phyloP scores from a whole-genome alignment of 1,140 invertebrate species.

The Acromyrmex charruanus region DNA sequence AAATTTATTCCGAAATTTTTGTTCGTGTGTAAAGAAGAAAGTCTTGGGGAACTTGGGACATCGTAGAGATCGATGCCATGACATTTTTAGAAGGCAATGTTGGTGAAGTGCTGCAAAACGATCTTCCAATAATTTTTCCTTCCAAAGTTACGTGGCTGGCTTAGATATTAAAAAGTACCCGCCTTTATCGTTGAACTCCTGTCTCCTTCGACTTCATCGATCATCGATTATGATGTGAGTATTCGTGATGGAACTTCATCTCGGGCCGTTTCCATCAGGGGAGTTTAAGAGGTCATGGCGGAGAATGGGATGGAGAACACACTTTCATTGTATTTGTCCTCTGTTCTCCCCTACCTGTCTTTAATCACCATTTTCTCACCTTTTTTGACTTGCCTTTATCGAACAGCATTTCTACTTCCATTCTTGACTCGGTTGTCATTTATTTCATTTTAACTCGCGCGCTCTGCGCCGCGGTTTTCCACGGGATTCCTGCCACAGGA shows the following conservation, averaged over 20 bases:
- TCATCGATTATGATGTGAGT: slow-evolving; percentile 63
- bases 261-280: slow-evolving; percentile 29
- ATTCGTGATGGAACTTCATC: slow-evolving; percentile 59
- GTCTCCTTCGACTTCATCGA: slow-evolving; percentile 58
- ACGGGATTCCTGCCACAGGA: neutral
- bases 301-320: slow-evolving; percentile 38
- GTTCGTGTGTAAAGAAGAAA: neutral
- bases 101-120: slow-evolving; percentile 44
- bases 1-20: neutral
- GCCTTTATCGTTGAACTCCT: slow-evolving; percentile 31
- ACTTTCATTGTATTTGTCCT: slow-evolving; percentile 55
- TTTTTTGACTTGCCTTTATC: slow-evolving; percentile 46
- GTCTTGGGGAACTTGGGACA: neutral
- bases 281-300: slow-evolving; percentile 43
- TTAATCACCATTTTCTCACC: slow-evolving; percentile 46
- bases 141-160: slow-evolving; percentile 45
- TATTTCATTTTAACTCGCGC: slow-evolving; percentile 4
- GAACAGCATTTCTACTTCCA: slow-evolving; percentile 32
- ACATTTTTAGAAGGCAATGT: slow-evolving; percentile 42
- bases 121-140: slow-evolving; percentile 48
- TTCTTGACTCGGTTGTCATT: slow-evolving; percentile 30
- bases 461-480: neutral
- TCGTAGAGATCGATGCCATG: slow-evolving; percentile 16
- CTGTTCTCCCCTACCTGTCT: slow-evolving; percentile 33
- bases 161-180: slow-evolving; percentile 58